A percentile compares a stretch with the other conserved stretches of the same genome.
phyloP scores from a whole-genome alignment of 2,113 vertebrate species.

The Ictalurus furcatus region DNA sequence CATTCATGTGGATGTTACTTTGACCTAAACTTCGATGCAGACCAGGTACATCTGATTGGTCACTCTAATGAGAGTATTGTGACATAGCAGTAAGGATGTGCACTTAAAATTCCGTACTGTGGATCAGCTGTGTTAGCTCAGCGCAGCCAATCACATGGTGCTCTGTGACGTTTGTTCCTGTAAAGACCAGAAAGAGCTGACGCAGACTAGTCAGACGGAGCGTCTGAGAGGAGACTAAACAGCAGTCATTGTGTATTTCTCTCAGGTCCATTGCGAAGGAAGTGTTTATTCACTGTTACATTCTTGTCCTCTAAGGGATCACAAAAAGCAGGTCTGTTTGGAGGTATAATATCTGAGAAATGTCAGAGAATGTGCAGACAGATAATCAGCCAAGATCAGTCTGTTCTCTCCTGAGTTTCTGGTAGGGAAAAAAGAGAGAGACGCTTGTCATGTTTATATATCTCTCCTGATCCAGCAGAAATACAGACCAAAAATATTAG shows the following conservation, averaged over 20 bases:
- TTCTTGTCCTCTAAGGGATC: slow-evolving; percentile 46
- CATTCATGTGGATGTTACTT: too few species aligned
- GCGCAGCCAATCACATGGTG: slow-evolving; percentile 23
- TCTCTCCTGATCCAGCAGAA: slow-evolving; percentile 4
- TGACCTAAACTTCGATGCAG: too few species aligned
- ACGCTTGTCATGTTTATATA: not conserved
- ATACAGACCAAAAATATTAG: slow-evolving; percentile 8
- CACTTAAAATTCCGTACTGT: slow-evolving; percentile 39
- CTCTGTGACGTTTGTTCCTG: slow-evolving; percentile 49
- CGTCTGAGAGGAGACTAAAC: slow-evolving; percentile 64
- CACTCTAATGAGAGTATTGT: not conserved
- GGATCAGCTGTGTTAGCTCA: slow-evolving; percentile 30
- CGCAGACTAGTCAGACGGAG: slow-evolving; percentile 31
- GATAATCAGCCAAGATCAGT: slow-evolving; percentile 39
- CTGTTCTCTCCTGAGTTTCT: slow-evolving; percentile 4
- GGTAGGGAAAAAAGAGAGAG: not conserved
- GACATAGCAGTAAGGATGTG: slow-evolving; percentile 30
- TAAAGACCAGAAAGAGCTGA: slow-evolving; percentile 35
- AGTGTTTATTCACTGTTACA: slow-evolving; percentile 46
- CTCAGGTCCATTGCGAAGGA: slow-evolving; percentile 38
- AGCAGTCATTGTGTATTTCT: slow-evolving; percentile 48
- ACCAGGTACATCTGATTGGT: not conserved
- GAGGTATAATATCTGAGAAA: slow-evolving; percentile 35
- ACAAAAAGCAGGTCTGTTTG: slow-evolving; percentile 43
- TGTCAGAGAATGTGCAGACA: slow-evolving; percentile 29